These are phyloP conservation scores for Haemorhous mexicanus DNA, from an alignment of 2,113 vertebrate species.

Conservation along the genomic window DNA sequence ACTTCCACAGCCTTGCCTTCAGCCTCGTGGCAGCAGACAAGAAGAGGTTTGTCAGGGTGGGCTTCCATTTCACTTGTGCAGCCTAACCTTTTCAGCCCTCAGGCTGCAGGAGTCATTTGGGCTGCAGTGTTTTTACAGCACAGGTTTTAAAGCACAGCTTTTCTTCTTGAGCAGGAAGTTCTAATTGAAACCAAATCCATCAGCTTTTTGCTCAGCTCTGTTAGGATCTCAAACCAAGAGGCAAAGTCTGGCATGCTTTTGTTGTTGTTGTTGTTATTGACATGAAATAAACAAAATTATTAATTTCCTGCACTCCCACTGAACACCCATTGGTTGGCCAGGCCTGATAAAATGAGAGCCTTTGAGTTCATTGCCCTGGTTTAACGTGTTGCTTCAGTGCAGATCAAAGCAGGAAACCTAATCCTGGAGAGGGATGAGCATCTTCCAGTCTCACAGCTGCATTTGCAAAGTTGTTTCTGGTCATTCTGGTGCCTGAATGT, in stretches of 20 bases:
- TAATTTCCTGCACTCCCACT: neutral
- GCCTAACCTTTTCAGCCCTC: neutral
- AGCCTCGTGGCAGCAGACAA: accelerated
- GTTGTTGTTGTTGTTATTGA: neutral
- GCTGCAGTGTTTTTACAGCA: neutral
- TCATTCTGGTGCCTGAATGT: neutral
- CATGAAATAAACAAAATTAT: neutral
- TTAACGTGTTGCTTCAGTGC: neutral
- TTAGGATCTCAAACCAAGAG: neutral
- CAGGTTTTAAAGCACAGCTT: neutral
- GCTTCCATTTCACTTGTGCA: neutral
- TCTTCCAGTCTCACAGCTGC: neutral
- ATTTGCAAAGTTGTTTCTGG: neutral
- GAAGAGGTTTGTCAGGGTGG: neutral
- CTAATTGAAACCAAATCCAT: neutral
- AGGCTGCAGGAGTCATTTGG: neutral
- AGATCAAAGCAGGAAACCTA: neutral
- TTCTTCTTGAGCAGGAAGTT: neutral
- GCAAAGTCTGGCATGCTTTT: neutral
- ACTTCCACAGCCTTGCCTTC: neutral
- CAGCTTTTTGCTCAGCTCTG: neutral
- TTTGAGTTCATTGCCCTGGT: neutral
- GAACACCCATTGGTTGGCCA: neutral
- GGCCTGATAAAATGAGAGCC: neutral
- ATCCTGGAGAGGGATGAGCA: neutral